Base-by-base conservation (phyloP, 2,888 invertebrate genomes). In the Perdita meconis region DNA sequence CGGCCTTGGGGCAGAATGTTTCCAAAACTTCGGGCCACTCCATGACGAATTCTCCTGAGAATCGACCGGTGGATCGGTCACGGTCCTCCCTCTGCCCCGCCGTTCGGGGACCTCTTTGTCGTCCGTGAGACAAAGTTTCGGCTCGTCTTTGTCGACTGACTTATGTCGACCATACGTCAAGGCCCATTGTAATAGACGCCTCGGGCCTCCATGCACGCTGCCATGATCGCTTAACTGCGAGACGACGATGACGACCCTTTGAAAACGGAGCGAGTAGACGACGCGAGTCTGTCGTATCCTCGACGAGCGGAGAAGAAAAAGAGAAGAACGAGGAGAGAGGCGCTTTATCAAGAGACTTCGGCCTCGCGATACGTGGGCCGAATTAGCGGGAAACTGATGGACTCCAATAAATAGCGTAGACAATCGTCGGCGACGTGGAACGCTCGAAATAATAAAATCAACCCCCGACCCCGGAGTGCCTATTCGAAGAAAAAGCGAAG, bases 81-180 rank as follows among this genome's bases (percentile, higher is more conserved):
- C 73, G 81, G 81, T 77, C 63, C 64, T n/a, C n/a, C 56, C 38
- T 47, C 64, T 69, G 74, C 68, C 44, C 69, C 67, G 60, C 78
- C 26, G 19, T 38, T 77, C 50, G 65, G 47, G 57, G n/a, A n/a
- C 71, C 78, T 82, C 84, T 88, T 88, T 86, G 85, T 83, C 87
- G 80, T 81, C 81, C 83, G 85, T 80, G 85, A 87, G 84, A 86
- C 80, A 83, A 83, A 86, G 82, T 83, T 65, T 66, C 69, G 76
- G 66, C 64, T 44, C 66, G 59, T 83, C 85, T 89, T 89, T 88
- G 88, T 88, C 83, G 81, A 71, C 83, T 90, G 87, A 90, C 88
- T 90, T 89, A 89, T 88, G 86, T 82, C 85, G 79, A 78, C 81
- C 85, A 88, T 90, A 88, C 86, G 86, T 90, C 88, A 89, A 57